These are phyloP conservation scores for Drosophila diplacantha DNA, from an alignment of 2,888 invertebrate species.

Conservation along the genomic window DNA sequence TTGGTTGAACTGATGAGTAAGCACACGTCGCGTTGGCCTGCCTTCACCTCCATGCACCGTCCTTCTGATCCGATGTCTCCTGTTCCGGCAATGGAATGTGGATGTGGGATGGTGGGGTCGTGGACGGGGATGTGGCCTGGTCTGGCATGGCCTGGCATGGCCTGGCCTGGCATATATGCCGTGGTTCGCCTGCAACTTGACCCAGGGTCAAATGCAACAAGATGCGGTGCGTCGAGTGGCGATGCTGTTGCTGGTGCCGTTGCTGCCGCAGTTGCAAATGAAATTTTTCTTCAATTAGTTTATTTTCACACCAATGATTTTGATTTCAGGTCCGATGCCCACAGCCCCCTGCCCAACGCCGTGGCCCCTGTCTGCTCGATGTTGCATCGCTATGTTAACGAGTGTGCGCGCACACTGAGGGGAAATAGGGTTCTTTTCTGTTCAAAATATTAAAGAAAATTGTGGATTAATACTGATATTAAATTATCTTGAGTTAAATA, in stretches of 20 bases:
- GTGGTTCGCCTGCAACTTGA: conserved; percentile 56
- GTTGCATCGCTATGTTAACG: conserved; percentile 27
- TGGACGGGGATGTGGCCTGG: conserved; percentile 3
- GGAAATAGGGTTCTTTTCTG: neutral
- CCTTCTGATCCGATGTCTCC: conserved; percentile 16
- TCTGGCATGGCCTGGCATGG: neutral
- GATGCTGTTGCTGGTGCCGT: conserved; percentile 19
- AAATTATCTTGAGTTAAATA: neutral
- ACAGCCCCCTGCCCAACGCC: conserved; percentile 2
- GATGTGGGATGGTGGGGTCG: neutral
- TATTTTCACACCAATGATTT: conserved; percentile 72
- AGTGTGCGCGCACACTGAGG: neutral
- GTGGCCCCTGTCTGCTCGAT: conserved; percentile 14
- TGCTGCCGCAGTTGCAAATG: conserved; percentile 52
- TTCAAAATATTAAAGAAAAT: neutral
- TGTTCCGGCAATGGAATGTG: conserved; percentile 18
- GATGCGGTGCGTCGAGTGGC: conserved; percentile 49
- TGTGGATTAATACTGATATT: neutral
- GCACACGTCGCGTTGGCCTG: conserved; percentile 33
- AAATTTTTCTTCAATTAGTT: conserved; percentile 72
- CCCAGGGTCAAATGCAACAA: conserved; percentile 67
- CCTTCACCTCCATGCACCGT: neutral
- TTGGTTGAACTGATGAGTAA: conserved; percentile 61
- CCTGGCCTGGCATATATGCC: conserved; percentile 3
- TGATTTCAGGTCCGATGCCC: conserved; percentile 57